Base-by-base conservation (phyloP, 92 coral and sea anemone genomes). In the Meandrina meandrites region DNA sequence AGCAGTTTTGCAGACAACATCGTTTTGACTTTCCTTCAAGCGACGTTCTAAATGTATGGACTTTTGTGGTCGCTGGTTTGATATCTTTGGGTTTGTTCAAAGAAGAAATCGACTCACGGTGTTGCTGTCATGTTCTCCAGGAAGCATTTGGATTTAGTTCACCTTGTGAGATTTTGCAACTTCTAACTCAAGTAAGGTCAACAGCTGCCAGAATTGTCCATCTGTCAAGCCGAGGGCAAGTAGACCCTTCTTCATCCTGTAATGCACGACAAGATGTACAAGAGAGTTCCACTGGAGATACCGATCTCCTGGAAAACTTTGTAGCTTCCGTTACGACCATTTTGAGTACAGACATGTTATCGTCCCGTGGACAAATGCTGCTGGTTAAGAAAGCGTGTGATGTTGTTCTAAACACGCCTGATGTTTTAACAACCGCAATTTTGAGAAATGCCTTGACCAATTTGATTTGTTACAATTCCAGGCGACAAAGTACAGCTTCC, bases 391-490 rank as follows among this genome's bases (percentile, higher is more conserved):
- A 76, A 76, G 82, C 64, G 19, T 42, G 81, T 8, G 64, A 60
- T 15, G 21, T 58, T 10, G 12, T 84, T 40, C 75, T 62, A 0
- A 17, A 19, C 30, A 12, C 5, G 5, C 42, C 88, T 4, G 5
- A 51, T 0, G 22, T 47, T 5, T 82, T 53, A 15, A 24, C 67
- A 19, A 22, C 78, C 4, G 1, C 22, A 7, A 24, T 0, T 2
- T 56, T 85, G 27, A 51, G 35, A 10, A 30, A 58, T 48, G 82
- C 88, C 32, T 76, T 85, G 32, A 19, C 4, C 10, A 36, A 76
- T 37, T 28, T 84, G 45, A 57, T 84, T 12, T 66, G 75, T 12
- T 27, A 18, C 34, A 1, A 1, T 28, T 27, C 35, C 18, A 0
- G 50, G 74, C 36, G 3, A 42, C 56, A 34, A 45, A 53, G 70